Conservation (phyloP, 2,797 vertebrate species). For the Arremon aurantiirostris region DNA sequence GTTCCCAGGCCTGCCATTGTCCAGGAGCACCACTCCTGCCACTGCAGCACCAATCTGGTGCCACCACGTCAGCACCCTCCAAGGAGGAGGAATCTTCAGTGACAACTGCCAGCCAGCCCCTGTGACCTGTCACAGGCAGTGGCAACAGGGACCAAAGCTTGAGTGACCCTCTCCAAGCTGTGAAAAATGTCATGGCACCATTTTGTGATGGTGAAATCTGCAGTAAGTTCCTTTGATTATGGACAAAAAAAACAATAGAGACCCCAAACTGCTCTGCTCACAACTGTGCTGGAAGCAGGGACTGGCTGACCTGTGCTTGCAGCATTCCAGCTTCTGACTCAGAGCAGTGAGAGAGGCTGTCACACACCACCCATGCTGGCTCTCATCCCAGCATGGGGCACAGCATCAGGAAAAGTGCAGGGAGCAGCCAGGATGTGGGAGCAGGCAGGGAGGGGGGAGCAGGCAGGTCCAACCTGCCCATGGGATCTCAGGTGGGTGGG, state of each 20-base stretch:
- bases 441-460: not conserved
- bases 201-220: not conserved
- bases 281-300: not conserved
- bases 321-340: not conserved
- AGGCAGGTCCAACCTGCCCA: fast-evolving
- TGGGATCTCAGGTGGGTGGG: not conserved
- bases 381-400: fast-evolving
- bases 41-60: fast-evolving
- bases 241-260: not conserved
- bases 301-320: not conserved
- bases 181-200: not conserved
- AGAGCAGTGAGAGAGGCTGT: not conserved
- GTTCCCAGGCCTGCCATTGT: conserved; percentile 34
- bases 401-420: not conserved
- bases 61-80: not conserved
- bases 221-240: not conserved
- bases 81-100: not conserved
- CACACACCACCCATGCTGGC: not conserved
- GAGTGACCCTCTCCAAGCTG: not conserved
- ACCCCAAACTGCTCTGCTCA: not conserved
- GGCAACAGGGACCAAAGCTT: not conserved
- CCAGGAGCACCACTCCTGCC: not conserved
- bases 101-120: not conserved
- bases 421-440: not conserved
- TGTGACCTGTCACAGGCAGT: not conserved